A percentile compares a stretch with the other conserved stretches of the same genome.
Conservation (phyloP, 2,888 invertebrate genomes). For the Tetragnatha montana region DNA sequence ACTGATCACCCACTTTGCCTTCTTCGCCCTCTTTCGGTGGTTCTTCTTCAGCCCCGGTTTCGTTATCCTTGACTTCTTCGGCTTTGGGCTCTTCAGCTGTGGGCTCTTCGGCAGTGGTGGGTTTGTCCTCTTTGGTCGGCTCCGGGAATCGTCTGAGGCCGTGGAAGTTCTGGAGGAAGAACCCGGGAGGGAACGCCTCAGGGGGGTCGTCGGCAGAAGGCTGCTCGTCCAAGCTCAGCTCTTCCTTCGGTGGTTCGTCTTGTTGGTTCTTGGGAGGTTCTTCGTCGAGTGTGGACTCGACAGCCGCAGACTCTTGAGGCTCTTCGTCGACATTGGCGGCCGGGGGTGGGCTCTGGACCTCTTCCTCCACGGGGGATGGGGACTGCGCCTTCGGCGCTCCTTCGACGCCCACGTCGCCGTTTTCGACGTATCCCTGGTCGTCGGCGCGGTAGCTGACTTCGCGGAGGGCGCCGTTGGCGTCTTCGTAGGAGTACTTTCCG, state of each 20-base stretch:
- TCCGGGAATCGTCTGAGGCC: conserved; percentile 61
- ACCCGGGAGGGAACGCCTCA: conserved; percentile 60
- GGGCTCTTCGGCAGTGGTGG: not conserved
- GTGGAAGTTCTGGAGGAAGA: conserved; percentile 49
- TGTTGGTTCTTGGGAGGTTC: conserved; percentile 13
- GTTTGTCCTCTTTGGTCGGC: conserved; percentile 48
- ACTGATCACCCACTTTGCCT: not conserved
- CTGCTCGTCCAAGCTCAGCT: conserved; percentile 36
- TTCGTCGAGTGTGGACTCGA: not conserved
- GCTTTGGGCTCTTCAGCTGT: conserved; percentile 12
- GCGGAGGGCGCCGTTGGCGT: conserved; percentile 59
- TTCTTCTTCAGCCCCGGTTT: not conserved
- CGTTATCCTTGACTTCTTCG: not conserved
- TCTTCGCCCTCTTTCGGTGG: not conserved
- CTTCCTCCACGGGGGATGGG: conserved; percentile 23
- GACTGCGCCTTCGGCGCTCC: conserved; percentile 64
- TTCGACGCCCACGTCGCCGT: conserved; percentile 64
- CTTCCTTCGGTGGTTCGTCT: conserved; percentile 40
- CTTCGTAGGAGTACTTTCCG: conserved; percentile 68
- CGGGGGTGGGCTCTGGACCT: not conserved
- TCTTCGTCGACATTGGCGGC: not conserved
- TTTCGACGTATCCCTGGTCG: conserved; percentile 52
- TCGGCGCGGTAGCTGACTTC: conserved; percentile 68
- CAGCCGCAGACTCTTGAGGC: not conserved
- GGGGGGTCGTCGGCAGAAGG: conserved; percentile 49